phyloP scores from a whole-genome alignment of 2,113 vertebrate species.

The Pygoscelis adeliae region DNA sequence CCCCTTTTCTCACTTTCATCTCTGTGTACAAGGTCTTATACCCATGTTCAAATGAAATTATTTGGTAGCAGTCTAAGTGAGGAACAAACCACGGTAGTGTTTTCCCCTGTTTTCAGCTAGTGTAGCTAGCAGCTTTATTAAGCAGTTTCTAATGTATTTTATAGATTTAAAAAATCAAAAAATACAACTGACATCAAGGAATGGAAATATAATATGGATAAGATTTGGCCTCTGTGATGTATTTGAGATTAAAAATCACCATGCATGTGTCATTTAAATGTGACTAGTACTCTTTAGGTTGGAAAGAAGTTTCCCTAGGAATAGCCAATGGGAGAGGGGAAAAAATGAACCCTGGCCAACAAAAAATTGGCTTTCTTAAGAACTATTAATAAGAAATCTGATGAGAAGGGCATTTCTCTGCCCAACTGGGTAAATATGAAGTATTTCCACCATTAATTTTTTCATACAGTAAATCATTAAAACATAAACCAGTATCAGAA shows the following conservation, averaged over 20 bases:
- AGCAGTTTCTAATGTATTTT: background rate
- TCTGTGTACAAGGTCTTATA: background rate
- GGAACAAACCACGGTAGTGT: background rate
- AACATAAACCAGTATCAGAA: constrained; percentile 26
- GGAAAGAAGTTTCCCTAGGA: background rate
- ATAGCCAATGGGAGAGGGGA: background rate
- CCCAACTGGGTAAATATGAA: constrained; percentile 21
- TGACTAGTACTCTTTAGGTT: background rate
- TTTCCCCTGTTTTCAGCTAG: background rate
- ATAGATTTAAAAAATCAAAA: background rate
- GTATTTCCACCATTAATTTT: constrained; percentile 15
- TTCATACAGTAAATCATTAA: constrained; percentile 23
- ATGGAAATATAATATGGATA: constrained; percentile 6
- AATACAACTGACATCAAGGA: background rate
- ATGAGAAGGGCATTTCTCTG: constrained; percentile 31
- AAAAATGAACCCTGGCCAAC: background rate
- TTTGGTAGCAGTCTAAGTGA: background rate
- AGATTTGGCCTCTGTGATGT: background rate
- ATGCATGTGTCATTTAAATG: background rate
- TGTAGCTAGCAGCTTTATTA: background rate
- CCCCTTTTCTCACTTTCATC: background rate
- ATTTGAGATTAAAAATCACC: constrained; percentile 27
- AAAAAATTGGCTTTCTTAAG: background rate
- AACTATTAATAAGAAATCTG: constrained; percentile 28
- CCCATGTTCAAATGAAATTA: background rate